Percentiles rank a stretch among this genome's conserved stretches.
Conservation (phyloP, 2,113 vertebrate species). For the Pygoscelis antarcticus region DNA sequence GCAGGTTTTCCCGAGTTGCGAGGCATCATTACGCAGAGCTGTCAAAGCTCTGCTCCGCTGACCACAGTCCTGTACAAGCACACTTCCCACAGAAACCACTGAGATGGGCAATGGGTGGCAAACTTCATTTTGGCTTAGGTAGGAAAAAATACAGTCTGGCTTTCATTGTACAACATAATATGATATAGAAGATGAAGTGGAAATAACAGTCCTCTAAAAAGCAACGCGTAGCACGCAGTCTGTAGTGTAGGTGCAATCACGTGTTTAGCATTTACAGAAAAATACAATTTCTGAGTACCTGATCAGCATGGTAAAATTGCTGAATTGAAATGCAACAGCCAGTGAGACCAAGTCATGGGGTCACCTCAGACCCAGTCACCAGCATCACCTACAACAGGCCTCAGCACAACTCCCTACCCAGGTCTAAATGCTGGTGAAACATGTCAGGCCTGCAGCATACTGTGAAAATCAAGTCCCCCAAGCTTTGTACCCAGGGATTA, state of each 20-base stretch:
- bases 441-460: background rate
- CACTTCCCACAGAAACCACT: background rate
- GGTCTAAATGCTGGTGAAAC: background rate
- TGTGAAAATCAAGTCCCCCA: background rate
- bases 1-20: background rate
- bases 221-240: rapidly evolving
- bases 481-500: background rate
- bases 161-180: background rate
- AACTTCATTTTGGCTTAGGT: background rate
- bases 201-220: background rate
- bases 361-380: background rate
- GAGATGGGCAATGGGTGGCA: background rate
- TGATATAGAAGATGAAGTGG: background rate
- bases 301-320: background rate
- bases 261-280: background rate
- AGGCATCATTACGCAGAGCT: background rate
- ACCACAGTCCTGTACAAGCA: background rate
- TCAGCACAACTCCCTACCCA: background rate
- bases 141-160: background rate
- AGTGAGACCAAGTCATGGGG: background rate
- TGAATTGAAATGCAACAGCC: background rate
- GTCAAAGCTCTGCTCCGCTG: background rate
- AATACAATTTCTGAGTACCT: background rate
- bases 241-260: background rate
- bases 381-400: background rate